Conservation (phyloP, 2,113 vertebrate genomes). For the Triplophysa tibetana region DNA sequence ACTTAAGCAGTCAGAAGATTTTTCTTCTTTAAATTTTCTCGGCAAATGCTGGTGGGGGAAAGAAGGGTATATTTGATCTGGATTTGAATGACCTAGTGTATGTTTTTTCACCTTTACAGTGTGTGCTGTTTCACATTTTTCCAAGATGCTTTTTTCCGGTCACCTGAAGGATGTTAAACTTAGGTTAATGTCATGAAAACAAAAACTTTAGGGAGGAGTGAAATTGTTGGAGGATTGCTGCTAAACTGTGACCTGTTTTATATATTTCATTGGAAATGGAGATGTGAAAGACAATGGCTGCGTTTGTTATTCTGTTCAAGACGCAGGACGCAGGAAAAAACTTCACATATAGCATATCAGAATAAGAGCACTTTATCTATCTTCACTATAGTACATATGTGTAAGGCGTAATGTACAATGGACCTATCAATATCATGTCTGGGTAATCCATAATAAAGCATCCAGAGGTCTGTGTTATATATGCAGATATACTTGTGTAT, state of each 20-base stretch:
- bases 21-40: no score
- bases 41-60: no score
- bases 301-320: conserved; percentile 40
- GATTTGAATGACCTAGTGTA: background rate
- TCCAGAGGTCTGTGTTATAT: background rate
- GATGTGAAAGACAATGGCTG: background rate
- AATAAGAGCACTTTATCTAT: background rate
- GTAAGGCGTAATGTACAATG: no score
- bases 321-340: background rate
- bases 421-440: no score
- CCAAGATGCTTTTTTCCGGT: background rate
- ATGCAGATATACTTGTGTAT: background rate
- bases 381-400: background rate
- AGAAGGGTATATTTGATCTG: no score
- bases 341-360: background rate
- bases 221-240: background rate
- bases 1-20: no score
- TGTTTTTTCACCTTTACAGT: background rate
- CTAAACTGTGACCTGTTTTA: background rate
- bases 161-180: background rate
- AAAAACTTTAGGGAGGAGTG: background rate
- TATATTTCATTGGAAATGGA: background rate
- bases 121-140: background rate
- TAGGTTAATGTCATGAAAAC: background rate
- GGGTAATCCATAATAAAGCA: no score